Conservation (phyloP, 35 echinoderm and acorn worm genomes). For the Diadema setosum region DNA sequence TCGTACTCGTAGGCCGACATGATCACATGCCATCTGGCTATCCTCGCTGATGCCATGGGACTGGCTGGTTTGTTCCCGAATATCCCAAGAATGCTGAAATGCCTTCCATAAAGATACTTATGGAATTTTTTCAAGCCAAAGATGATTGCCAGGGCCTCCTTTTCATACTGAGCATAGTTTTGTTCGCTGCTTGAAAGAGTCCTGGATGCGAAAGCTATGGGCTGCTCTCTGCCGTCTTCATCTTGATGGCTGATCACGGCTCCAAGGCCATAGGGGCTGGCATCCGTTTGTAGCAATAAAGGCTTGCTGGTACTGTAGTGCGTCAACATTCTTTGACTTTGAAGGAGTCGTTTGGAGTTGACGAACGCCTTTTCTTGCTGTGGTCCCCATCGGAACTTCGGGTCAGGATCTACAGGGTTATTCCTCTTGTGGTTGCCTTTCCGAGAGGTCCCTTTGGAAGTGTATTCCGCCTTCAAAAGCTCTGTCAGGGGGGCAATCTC, state of each 20-base stretch:
- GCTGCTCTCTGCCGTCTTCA: constrained; percentile 25
- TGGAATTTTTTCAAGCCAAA: constrained; percentile 60
- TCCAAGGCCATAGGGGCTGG: constrained; percentile 58
- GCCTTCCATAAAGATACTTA: constrained; percentile 37
- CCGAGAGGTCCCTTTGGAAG: no score
- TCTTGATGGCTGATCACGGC: constrained; percentile 38
- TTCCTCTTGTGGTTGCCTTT: neutral
- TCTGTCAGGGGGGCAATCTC: constrained; percentile 24
- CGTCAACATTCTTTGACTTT: constrained; percentile 1
- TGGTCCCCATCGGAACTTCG: constrained; percentile 41
- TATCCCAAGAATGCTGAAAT: constrained; percentile 42
- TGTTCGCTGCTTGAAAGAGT: constrained; percentile 13
- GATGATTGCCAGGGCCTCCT: constrained; percentile 40
- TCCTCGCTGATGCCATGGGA: constrained; percentile 40
- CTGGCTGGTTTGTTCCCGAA: constrained; percentile 44
- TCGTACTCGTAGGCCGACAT: constrained; percentile 34
- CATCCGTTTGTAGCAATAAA: constrained; percentile 41
- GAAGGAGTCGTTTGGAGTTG: constrained; percentile 2
- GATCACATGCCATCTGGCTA: constrained; percentile 45
- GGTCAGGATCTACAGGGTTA: neutral
- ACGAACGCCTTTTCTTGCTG: constrained; percentile 14
- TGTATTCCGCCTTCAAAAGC: constrained; percentile 35
- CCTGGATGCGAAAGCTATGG: constrained; percentile 55
- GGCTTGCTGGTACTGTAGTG: constrained; percentile 44
- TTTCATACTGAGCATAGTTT: constrained; percentile 71